A percentile compares a stretch with the other conserved stretches of the same genome.
Conservation (phyloP, 2,113 vertebrate genomes). For the Gallinago paraguaiae region DNA sequence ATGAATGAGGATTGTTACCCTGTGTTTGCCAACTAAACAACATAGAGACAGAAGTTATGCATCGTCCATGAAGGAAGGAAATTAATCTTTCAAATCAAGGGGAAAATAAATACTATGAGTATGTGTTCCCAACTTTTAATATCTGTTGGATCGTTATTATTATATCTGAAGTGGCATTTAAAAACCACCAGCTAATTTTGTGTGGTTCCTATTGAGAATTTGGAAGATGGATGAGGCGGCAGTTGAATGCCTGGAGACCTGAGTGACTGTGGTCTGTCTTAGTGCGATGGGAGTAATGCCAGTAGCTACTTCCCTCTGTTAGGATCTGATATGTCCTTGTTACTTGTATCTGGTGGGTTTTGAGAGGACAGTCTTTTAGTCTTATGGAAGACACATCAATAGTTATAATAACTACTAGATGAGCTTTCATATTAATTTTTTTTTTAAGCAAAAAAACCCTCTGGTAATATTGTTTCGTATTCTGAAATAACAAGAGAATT, state of each 20-base stretch:
- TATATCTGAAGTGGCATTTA: neutral
- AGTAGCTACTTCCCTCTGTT: neutral
- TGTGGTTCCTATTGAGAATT: neutral
- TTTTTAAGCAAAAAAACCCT: neutral
- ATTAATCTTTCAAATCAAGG: neutral
- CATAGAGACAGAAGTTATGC: neutral
- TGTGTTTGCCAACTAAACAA: neutral
- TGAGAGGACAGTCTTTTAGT: neutral
- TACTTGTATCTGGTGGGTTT: neutral
- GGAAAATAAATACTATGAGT: neutral
- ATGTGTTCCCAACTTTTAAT: neutral
- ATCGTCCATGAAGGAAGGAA: neutral
- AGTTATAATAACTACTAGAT: neutral
- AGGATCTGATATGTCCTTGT: neutral
- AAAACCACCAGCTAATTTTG: neutral
- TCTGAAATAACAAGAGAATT: neutral
- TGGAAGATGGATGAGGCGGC: neutral
- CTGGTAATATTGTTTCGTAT: neutral
- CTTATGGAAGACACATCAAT: neutral
- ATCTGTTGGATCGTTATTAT: neutral
- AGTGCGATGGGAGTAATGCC: accelerated
- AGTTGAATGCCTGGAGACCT: neutral
- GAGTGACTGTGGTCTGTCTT: neutral
- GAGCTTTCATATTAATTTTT: neutral
- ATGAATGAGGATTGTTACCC: neutral